Evolutionary conservation across 2,113 vertebrate genomes (phyloP).

Genomic region (Eleginops maclovinus): DNA sequence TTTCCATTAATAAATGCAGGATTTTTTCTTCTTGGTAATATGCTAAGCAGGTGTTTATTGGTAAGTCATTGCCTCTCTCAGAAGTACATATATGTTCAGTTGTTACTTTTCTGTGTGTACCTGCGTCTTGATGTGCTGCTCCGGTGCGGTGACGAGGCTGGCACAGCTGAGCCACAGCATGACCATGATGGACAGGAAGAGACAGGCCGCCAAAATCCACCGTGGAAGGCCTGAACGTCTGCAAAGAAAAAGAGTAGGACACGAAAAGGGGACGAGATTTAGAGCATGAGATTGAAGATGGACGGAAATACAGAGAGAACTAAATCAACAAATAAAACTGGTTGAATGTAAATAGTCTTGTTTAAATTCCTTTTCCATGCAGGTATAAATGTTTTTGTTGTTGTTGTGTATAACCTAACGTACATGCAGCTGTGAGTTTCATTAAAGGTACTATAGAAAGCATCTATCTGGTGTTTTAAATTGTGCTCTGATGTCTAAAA

Average conservation of each 20-base stretch:
- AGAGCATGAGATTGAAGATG: neutral
- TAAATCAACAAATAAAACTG: neutral
- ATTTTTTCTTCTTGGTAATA: too few relatives aligned
- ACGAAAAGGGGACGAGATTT: neutral
- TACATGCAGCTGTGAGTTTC: neutral
- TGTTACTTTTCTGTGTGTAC: constrained; percentile 67
- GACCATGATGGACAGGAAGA: constrained; percentile 96
- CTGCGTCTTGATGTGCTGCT: constrained; percentile 94
- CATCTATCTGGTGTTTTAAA: too few relatives aligned
- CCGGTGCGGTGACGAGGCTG: constrained; percentile 92
- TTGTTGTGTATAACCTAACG: neutral
- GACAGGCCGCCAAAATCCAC: constrained; percentile 95
- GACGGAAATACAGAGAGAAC: neutral
- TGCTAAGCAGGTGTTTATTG: too few relatives aligned
- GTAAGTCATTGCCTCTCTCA: neutral
- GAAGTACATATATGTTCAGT: neutral
- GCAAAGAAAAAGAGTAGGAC: constrained; percentile 19
- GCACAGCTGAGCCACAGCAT: constrained; percentile 99
- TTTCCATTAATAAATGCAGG: too few relatives aligned
- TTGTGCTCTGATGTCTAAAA: too few relatives aligned
- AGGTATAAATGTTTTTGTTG: neutral
- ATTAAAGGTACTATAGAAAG: too few relatives aligned
- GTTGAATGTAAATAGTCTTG: neutral
- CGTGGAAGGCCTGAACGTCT: constrained; percentile 96
- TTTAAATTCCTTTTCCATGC: neutral